phyloP scores from a whole-genome alignment of 2,797 vertebrate genomes.

The Sebastes steindachneri region DNA sequence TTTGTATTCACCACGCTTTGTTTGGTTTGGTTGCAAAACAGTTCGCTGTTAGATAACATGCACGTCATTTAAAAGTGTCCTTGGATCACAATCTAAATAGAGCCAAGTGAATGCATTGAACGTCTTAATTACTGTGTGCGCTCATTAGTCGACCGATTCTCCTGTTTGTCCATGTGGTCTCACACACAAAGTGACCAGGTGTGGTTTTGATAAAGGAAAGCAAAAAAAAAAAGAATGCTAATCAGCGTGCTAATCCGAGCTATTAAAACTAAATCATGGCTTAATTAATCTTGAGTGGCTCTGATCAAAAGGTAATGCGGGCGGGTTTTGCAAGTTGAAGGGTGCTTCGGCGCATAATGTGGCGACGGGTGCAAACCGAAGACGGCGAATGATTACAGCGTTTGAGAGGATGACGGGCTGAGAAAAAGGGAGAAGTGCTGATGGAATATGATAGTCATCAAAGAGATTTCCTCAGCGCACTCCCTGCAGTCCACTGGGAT shows the following conservation, averaged over 20 bases:
- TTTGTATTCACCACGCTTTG: background rate
- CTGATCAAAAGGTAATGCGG: conserved; percentile 57
- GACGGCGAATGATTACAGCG: conserved; percentile 13
- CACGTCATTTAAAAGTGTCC: background rate
- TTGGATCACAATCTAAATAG: background rate
- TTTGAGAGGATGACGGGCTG: conserved; percentile 11
- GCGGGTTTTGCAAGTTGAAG: conserved; percentile 27
- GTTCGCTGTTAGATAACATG: background rate
- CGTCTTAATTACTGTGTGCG: conserved; percentile 10
- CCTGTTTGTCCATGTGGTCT: background rate
- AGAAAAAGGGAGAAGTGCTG: background rate
- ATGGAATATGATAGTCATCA: conserved; percentile 33
- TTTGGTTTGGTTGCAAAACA: background rate
- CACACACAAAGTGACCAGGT: conserved; percentile 46
- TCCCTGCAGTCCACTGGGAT: background rate
- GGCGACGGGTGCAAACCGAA: conserved; percentile 6
- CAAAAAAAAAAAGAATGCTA: conserved; percentile 17
- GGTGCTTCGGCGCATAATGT: conserved; percentile 23
- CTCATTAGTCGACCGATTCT: conserved; percentile 27
- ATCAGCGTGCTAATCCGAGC: conserved; percentile 53
- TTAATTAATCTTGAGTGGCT: conserved; percentile 64
- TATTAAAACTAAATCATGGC: conserved; percentile 50
- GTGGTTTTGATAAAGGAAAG: conserved; percentile 34
- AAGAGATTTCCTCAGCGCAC: conserved; percentile 20
- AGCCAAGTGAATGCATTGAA: background rate